Percentiles rank a stretch among this genome's conserved stretches.
These are phyloP conservation scores for Drosophila murphyi DNA, from an alignment of 1,140 invertebrate genomes.

Conservation along the genomic window DNA sequence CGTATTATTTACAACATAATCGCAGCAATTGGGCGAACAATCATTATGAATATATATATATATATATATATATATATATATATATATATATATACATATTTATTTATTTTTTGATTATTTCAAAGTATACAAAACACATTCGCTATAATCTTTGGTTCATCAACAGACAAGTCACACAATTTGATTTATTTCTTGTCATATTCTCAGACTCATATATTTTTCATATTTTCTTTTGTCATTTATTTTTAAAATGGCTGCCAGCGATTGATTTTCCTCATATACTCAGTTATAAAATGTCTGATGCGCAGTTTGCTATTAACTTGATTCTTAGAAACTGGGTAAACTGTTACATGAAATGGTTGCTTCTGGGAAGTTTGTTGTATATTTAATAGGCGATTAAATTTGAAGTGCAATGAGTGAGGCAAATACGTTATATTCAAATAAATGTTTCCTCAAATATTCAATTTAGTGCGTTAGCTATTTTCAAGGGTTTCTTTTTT, in stretches of 20 bases:
- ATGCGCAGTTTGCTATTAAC: neutral
- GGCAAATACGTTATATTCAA: neutral
- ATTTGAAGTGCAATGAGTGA: neutral
- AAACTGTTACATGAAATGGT: neutral
- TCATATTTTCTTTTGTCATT: neutral
- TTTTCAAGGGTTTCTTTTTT: conserved; percentile 40
- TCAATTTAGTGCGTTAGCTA: conserved; percentile 47
- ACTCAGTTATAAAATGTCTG: neutral
- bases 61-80: neutral
- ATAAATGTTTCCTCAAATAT: conserved; percentile 8
- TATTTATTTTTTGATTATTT: neutral
- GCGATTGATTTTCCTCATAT: neutral
- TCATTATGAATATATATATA: neutral
- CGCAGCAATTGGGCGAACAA: too few species aligned
- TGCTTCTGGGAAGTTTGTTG: neutral
- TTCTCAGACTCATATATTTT: too few species aligned
- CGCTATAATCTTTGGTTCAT: neutral
- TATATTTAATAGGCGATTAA: neutral
- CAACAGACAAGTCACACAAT: neutral
- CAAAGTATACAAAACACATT: neutral
- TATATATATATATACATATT: neutral
- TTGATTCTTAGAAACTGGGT: neutral
- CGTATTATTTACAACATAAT: too few species aligned
- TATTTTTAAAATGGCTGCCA: neutral
- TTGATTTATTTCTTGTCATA: neutral